These are phyloP conservation scores for Decapterus maruadsi DNA, from an alignment of 2,797 vertebrate genomes.

Conservation along the genomic window DNA sequence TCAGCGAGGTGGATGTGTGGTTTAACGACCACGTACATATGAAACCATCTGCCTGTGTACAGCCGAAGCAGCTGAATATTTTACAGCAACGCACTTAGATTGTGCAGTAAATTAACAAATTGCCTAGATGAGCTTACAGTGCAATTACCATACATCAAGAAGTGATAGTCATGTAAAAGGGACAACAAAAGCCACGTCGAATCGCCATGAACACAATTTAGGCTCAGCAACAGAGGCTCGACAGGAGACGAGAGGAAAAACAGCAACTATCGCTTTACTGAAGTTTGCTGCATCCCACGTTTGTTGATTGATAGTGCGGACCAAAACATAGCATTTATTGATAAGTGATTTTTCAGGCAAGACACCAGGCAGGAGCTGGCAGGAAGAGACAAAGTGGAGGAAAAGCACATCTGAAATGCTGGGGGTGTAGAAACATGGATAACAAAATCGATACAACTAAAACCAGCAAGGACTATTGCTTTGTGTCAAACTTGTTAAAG, in stretches of 20 bases:
- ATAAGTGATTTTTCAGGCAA: conserved; percentile 66
- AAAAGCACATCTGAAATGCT: conserved; percentile 70
- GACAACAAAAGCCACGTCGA: conserved; percentile 31
- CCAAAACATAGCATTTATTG: conserved; percentile 60
- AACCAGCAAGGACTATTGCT: conserved; percentile 54
- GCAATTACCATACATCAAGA: conserved; percentile 61
- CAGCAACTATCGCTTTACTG: conserved; percentile 15
- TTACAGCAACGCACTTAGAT: conserved; percentile 57
- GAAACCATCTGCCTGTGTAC: conserved; percentile 78
- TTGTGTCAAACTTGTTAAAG: conserved; percentile 57
- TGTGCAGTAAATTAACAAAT: conserved; percentile 65
- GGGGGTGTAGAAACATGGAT: conserved; percentile 58
- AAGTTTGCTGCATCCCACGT: conserved; percentile 44
- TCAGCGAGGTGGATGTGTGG: conserved; percentile 72
- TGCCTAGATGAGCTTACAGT: conserved; percentile 51
- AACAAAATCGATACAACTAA: conserved; percentile 62
- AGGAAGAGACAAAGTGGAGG: conserved; percentile 62
- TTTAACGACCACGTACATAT: conserved; percentile 82
- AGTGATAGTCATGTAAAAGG: conserved; percentile 36
- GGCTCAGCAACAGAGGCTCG: conserved; percentile 4
- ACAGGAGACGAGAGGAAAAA: conserved; percentile 23
- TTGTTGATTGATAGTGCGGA: conserved; percentile 59
- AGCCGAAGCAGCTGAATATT: conserved; percentile 47
- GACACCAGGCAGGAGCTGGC: conserved; percentile 41
- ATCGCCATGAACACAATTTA: conserved; percentile 37